These are phyloP conservation scores for Gymnocypris eckloni DNA, from an alignment of 2,797 vertebrate species.

Conservation along the genomic window DNA sequence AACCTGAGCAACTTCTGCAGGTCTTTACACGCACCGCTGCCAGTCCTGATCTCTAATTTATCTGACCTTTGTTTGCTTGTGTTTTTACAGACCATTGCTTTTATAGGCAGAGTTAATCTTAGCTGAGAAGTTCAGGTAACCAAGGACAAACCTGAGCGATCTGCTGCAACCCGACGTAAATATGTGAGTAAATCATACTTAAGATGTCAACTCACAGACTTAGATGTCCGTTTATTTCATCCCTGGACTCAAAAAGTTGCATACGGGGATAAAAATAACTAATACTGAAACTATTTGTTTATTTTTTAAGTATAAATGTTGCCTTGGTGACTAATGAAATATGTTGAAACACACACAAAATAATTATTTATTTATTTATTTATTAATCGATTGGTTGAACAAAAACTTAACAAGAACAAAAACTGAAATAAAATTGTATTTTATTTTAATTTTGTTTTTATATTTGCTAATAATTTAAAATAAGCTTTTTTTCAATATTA, in stretches of 20 bases:
- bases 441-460: too few species aligned
- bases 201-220: neutral
- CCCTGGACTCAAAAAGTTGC: neutral
- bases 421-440: too few species aligned
- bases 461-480: neutral
- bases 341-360: neutral
- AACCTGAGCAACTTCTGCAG: neutral
- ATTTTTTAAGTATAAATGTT: neutral
- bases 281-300: too few species aligned
- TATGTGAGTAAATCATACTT: too few species aligned
- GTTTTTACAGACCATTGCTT: conserved; percentile 52
- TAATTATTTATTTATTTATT: too few species aligned
- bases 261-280: neutral
- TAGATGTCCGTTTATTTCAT: neutral
- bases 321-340: neutral
- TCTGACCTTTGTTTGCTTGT: conserved; percentile 54
- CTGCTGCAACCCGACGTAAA: neutral
- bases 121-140: conserved; percentile 21
- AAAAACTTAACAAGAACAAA: too few species aligned
- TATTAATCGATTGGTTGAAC: too few species aligned
- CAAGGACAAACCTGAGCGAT: conserved; percentile 41
- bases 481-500: neutral
- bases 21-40: conserved; percentile 17
- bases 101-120: conserved; percentile 55
- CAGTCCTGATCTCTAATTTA: conserved; percentile 42